Base-by-base conservation (phyloP, 2,888 invertebrate genomes). In the Mesorhabditis spiculigera region DNA sequence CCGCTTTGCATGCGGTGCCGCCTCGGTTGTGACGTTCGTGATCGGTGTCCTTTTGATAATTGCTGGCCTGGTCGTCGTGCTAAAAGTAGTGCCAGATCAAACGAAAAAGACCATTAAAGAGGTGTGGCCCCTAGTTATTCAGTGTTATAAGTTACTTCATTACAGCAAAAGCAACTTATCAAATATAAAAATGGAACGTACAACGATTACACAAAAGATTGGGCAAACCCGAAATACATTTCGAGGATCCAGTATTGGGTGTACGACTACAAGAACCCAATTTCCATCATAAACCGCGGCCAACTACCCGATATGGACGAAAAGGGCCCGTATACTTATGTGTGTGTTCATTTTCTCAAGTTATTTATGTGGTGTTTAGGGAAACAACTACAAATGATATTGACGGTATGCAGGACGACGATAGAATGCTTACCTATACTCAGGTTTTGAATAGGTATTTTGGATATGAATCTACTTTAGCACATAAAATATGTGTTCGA, bases 301-400 rank as follows among this genome's bases (percentile, higher is more conserved):
- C 64, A 77, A 0, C 75, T 75, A 41, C 81, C 81, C 5, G 81
- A 80, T 71, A 72, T 76, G n/a, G 68, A 73, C 16, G 79, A 80
- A 66, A 77, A 72, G 43, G 81, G 81, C 58, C 81, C 81, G 44
- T 81, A 81, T 69, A 71, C 71, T 61, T 81, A 80, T 72, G 75
- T 71, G 81, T 81, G 63, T 75, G 77, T 58, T 43, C 10, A 50
- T 13, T n/a, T 50, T 50, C 8, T 50, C 10, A 13, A 2, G 8
- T 50, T 50, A 50, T 28, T 28, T 28, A 28, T 28, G 28, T 28
- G 28, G 8, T 8, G 13, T 28, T 28, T 28, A 79, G 78, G 45
- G 77, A 78, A 67, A 73, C 70, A 4, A 68, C 78, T 41, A 74
- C 71, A 4, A 78, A 77, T 71, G 75, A 75, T 41, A 69, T 67